These are phyloP conservation scores for Lycopodina hypogea DNA, from an alignment of 37 sponge, comb jelly and placozoan species.

Conservation along the genomic window DNA sequence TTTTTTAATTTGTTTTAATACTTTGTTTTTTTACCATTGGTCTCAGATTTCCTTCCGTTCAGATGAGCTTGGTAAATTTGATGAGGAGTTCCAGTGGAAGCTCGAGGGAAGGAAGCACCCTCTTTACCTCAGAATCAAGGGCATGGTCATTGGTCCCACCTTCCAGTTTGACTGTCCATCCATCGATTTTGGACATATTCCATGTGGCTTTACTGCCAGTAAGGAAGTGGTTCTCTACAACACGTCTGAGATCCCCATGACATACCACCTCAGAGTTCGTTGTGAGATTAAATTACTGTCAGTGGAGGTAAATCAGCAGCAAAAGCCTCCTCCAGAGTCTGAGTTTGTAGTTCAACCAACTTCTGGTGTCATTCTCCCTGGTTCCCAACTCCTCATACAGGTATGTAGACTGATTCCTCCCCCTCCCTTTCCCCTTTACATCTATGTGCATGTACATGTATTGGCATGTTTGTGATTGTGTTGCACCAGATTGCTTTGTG, in stretches of 20 bases:
- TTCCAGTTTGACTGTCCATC: slow-evolving; percentile 78
- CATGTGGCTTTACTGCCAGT: slow-evolving; percentile 80
- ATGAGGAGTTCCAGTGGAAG: slow-evolving; percentile 81
- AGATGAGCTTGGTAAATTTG: slow-evolving; percentile 74
- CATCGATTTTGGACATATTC: slow-evolving; percentile 80
- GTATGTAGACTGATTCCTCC: slow-evolving; percentile 4
- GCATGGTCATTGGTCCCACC: slow-evolving; percentile 92
- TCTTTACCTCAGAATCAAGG: slow-evolving; percentile 74
- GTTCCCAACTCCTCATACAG: slow-evolving; percentile 42
- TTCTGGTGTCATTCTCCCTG: slow-evolving; percentile 70
- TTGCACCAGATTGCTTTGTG: too few relatives aligned
- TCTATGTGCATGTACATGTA: slow-evolving; percentile 1
- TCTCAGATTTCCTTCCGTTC: slow-evolving; percentile 85
- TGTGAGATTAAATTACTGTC: slow-evolving; percentile 3
- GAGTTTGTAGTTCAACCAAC: slow-evolving; percentile 80
- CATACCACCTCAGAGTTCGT: slow-evolving; percentile 64
- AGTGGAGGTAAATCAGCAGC: too few relatives aligned
- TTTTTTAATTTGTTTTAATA: too few relatives aligned
- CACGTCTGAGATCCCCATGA: slow-evolving; percentile 92
- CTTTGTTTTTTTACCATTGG: too few relatives aligned
- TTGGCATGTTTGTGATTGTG: too few relatives aligned
- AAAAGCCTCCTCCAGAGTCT: not conserved
- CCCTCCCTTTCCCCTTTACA: not conserved
- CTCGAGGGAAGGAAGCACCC: slow-evolving; percentile 67
- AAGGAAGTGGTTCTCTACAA: slow-evolving; percentile 70